Evolutionary conservation across 2,113 vertebrate genomes (phyloP), one percentile per base, ranked within the genome.

Genomic region (Oryzias celebensis): DNA sequence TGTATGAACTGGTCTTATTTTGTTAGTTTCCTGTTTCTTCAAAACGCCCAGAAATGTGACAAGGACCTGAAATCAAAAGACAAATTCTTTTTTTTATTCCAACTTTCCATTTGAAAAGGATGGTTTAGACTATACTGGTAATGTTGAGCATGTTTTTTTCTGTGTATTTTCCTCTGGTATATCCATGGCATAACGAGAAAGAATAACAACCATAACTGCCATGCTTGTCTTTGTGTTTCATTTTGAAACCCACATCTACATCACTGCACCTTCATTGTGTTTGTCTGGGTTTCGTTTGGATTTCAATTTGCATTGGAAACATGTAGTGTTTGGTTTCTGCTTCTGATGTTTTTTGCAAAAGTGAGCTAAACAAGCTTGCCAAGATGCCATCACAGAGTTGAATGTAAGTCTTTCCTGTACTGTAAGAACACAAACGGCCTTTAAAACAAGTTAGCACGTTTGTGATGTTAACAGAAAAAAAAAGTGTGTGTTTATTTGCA

Each of bases 331-430:
- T 71, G 59, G 20, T 18, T 73, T 80, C 56, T 52, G 58, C 55
- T 75, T 52, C 53, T 70, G 73, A 67, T 47, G 52, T 51, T 58
- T 50, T 47, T 41, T 61, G 58, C 43, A 67, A 64, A 62, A 62
- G 14, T 46, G 24, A 74, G 68, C 24, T 53, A 60, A 48, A 45
- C 65, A 69, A 48, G 24, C 65, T 28, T 70, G 67, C 75, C 83
- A 73, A 77, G 69, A 64, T 78, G 77, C 68, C 62, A 68, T 68
- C 64, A 64, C 69, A 65, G 61, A 52, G 46, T 75, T 58, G 54
- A 77, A 75, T 77, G 65, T 77, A 73, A 49, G 45, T 68, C 60
- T 82, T 73, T 79, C 57, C 69, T 77, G 72, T 26, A 43, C 4
- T 62, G 5, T 53, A 26, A 42, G 49, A 68, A 52, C 50, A 77